Percentiles rank a stretch among this genome's conserved stretches.
Conservation (phyloP, 2,888 invertebrate genomes). For the Ligdia adustata region DNA sequence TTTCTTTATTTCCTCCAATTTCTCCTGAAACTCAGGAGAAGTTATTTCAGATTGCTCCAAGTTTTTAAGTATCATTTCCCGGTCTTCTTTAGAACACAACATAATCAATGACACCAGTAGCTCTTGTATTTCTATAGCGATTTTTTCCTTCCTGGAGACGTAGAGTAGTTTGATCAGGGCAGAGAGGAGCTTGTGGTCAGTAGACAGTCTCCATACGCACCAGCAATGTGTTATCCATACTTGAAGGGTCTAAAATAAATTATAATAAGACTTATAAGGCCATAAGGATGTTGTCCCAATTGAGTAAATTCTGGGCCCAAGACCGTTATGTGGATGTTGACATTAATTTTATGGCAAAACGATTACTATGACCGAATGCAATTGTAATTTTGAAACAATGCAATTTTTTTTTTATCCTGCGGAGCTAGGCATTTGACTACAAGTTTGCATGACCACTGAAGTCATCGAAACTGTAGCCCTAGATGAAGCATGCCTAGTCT, state of each 20-base stretch:
- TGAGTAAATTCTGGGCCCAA: no score
- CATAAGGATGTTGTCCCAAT: background rate
- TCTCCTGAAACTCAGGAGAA: slow-evolving; percentile 48
- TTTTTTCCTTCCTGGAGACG: slow-evolving; percentile 49
- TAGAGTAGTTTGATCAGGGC: slow-evolving; percentile 65
- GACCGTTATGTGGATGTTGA: no score
- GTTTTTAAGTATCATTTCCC: slow-evolving; percentile 45
- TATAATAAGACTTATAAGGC: background rate
- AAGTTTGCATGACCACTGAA: no score
- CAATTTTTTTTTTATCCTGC: no score
- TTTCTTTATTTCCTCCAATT: slow-evolving; percentile 51
- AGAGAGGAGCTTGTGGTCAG: slow-evolving; percentile 59
- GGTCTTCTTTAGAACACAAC: slow-evolving; percentile 54
- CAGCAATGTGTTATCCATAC: slow-evolving; percentile 70
- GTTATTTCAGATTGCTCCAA: slow-evolving; percentile 43
- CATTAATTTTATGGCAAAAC: no score
- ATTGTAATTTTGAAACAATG: no score
- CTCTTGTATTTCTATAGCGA: slow-evolving; percentile 49
- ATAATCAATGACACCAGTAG: slow-evolving; percentile 57
- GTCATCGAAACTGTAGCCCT: no score
- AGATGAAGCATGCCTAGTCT: no score
- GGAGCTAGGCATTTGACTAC: no score
- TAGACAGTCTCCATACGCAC: slow-evolving; percentile 62
- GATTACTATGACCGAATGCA: no score
- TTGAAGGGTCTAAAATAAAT: slow-evolving; percentile 62